A percentile compares a stretch with the other conserved stretches of the same genome.
These are phyloP conservation scores for Xylocampa areola DNA, from an alignment of 2,888 invertebrate species.

Conservation along the genomic window DNA sequence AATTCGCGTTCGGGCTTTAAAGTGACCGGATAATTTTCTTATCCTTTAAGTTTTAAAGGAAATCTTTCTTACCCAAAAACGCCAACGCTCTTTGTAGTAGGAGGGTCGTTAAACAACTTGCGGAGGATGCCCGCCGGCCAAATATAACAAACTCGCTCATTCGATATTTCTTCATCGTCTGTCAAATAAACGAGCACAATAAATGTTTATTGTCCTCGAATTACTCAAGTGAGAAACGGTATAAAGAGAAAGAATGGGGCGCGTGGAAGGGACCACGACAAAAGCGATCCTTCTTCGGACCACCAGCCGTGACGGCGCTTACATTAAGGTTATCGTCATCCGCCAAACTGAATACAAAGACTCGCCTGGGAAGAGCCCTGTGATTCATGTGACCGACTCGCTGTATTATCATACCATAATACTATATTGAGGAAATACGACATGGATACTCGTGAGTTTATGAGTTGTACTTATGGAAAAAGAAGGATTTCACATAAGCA, in stretches of 20 bases:
- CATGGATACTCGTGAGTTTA: conserved; percentile 64
- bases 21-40: conserved; percentile 74
- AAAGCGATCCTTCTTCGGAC: conserved; percentile 88
- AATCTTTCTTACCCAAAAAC: conserved; percentile 56
- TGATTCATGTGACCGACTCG: conserved; percentile 84
- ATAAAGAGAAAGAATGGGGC: conserved; percentile 87
- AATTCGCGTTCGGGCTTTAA: conserved; percentile 73
- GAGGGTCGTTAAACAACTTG: conserved; percentile 74
- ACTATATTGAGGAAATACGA: conserved; percentile 76
- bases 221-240: conserved; percentile 89
- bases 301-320: conserved; percentile 88
- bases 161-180: conserved; percentile 86
- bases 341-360: conserved; percentile 88
- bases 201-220: conserved; percentile 89
- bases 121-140: conserved; percentile 63
- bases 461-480: conserved; percentile 63
- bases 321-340: conserved; percentile 89
- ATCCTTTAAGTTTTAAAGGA: conserved; percentile 65
- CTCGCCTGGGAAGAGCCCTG: conserved; percentile 78
- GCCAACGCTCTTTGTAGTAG: conserved; percentile 67
- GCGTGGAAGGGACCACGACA: conserved; percentile 86
- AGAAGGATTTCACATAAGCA: conserved; percentile 56
- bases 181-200: conserved; percentile 88
- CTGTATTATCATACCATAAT: conserved; percentile 79
- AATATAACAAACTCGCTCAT: conserved; percentile 83